A percentile compares a stretch with the other conserved stretches of the same genome.
phyloP scores from a whole-genome alignment of 2,888 invertebrate genomes.

The Coecobrya sp. region DNA sequence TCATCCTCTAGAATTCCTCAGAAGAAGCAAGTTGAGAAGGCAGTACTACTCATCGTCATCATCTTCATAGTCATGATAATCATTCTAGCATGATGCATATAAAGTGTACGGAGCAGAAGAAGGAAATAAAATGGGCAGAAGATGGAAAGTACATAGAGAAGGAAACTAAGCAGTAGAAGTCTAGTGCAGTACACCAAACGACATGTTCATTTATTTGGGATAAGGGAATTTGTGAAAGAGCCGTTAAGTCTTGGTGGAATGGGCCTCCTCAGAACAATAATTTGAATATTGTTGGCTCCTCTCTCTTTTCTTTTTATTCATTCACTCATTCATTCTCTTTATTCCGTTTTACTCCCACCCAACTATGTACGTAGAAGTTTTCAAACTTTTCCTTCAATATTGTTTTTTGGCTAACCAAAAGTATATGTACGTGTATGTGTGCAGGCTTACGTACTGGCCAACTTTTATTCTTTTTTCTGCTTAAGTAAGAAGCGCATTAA shows the following conservation, averaged over 20 bases:
- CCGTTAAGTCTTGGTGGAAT: slow-evolving; percentile 77
- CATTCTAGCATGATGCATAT: slow-evolving; percentile 54
- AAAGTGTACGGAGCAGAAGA: slow-evolving; percentile 24
- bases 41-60: slow-evolving; percentile 46
- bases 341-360: slow-evolving; percentile 8
- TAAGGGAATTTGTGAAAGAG: slow-evolving; percentile 78
- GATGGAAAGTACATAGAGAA: background rate
- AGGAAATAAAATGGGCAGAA: slow-evolving; percentile 19
- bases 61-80: slow-evolving; percentile 26
- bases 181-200: slow-evolving; percentile 40
- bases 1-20: slow-evolving; percentile 27
- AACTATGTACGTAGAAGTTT: background rate
- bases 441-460: slow-evolving; percentile 48
- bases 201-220: slow-evolving; percentile 76
- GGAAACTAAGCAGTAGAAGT: background rate
- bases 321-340: slow-evolving; percentile 45
- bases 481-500: background rate
- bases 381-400: slow-evolving; percentile 58
- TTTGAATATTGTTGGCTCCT: slow-evolving; percentile 83
- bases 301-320: slow-evolving; percentile 60
- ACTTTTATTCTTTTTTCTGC: slow-evolving; percentile 19
- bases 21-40: background rate
- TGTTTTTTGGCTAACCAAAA: slow-evolving; percentile 50
- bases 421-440: background rate
- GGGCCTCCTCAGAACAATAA: slow-evolving; percentile 81